Conservation (phyloP, 2,888 invertebrate genomes). For the Ectobius pallidus region DNA sequence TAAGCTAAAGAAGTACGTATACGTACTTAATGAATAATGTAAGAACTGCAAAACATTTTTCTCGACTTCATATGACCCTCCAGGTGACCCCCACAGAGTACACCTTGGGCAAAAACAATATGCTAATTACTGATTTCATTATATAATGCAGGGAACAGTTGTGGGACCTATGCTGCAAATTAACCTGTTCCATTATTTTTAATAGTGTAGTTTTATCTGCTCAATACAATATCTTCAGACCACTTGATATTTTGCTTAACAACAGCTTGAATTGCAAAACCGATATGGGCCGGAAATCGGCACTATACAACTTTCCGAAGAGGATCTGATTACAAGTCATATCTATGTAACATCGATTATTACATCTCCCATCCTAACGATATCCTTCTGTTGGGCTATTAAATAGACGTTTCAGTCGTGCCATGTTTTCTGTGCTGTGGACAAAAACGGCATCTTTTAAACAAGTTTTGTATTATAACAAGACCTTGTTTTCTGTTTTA, state of each 20-base stretch:
- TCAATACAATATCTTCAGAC: no score
- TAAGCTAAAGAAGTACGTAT: no score
- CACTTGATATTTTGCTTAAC: no score
- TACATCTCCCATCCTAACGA: neutral
- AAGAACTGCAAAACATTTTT: no score
- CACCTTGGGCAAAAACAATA: no score
- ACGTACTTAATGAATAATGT: no score
- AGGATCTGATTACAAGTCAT: neutral
- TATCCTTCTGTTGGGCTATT: neutral
- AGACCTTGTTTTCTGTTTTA: neutral
- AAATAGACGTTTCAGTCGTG: neutral
- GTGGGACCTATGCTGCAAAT: neutral
- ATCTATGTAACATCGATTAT: neutral
- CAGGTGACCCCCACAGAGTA: no score
- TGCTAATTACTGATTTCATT: no score
- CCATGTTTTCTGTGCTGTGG: neutral
- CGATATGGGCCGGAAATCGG: neutral
- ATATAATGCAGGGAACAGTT: no score
- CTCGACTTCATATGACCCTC: no score
- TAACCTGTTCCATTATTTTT: neutral
- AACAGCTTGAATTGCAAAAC: no score
- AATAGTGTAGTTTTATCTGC: neutral
- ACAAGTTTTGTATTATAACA: neutral
- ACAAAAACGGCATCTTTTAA: conserved; percentile 5
- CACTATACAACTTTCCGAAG: neutral